Evolutionary conservation across 2,888 invertebrate species (phyloP), one percentile per base, ranked within the genome.

Genomic region (Lasius platythorax): DNA sequence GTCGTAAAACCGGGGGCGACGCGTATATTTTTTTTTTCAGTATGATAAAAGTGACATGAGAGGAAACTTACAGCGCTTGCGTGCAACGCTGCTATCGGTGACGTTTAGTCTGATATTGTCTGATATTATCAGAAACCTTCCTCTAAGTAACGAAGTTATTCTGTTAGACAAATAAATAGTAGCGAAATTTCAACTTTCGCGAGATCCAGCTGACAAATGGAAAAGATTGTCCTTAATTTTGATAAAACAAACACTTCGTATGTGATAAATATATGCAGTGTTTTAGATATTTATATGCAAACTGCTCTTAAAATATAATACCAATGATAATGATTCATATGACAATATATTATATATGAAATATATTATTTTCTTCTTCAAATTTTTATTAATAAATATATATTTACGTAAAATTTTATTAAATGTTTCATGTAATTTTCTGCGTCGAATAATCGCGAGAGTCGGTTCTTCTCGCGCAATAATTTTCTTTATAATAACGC

Each of bases 1-100:
- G 72, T 83, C 87, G 85, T 87, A 85, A 90, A 89, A 88, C 74
- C 87, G 84, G 78, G 72, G 56, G 67, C 70, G 72, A 46, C 68
- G 63, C 64, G 28, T 50, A 40, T 50, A 82, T 84, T 82, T 73
- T 84, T 84, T 82, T 53, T 84, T 82, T 53, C 73, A 46, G 37
- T 37, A 74, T 33, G 28, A 18, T 56, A 43, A 30, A 43, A 53
- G 9, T 33, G 12, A 73, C 75, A 11, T 33, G 46, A 23, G 18
- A n/a, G 23, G 15, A 18, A 40, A 58, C 15, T 43, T 33, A 50
- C 40, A 58, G 76, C 56, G 76, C 67, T 46, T 76, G 83, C 76
- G 18, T 76, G 56, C n/a, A 40, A 33, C 37, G 37, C 12, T 23
- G 68, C 46, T 72, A 70, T 58, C 70, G 30, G 58, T 61, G 72